phyloP scores from a whole-genome alignment of 2,888 invertebrate genomes.

The Serrognathus titanus region DNA sequence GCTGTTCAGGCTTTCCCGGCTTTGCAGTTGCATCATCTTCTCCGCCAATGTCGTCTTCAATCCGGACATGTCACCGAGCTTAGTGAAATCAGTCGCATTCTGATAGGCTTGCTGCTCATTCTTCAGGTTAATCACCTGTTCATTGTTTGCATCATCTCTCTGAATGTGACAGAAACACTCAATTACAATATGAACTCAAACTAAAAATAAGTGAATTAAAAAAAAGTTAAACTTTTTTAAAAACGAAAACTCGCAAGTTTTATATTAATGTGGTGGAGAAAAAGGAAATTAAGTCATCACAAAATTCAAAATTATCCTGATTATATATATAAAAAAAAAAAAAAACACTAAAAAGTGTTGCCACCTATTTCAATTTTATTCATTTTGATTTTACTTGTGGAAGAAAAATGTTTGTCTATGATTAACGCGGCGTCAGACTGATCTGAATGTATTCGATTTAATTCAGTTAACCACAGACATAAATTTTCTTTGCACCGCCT shows the following conservation, averaged over 20 bases:
- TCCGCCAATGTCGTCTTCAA: constrained; percentile 43
- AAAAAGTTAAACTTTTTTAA: not conserved
- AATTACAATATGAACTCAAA: constrained; percentile 1
- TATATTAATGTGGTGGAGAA: not conserved
- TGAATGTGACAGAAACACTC: not conserved
- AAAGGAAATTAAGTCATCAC: too few relatives aligned
- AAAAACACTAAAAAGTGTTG: too few relatives aligned
- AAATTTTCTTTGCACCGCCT: too few relatives aligned
- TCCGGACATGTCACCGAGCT: constrained; percentile 15
- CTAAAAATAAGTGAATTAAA: not conserved
- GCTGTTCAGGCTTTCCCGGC: constrained; percentile 47
- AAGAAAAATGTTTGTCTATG: too few relatives aligned
- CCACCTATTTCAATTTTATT: too few relatives aligned
- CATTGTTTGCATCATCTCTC: constrained; percentile 26
- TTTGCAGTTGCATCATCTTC: constrained; percentile 37
- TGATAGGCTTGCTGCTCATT: constrained; percentile 11
- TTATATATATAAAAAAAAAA: too few relatives aligned
- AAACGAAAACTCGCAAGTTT: not conserved
- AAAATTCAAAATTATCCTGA: too few relatives aligned
- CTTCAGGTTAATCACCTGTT: constrained; percentile 19
- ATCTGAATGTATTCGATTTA: too few relatives aligned
- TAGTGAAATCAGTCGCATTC: constrained; percentile 9
- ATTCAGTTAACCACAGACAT: too few relatives aligned
- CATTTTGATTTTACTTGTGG: too few relatives aligned
- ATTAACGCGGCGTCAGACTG: too few relatives aligned